These are phyloP conservation scores for Poecilia wingei DNA, from an alignment of 2,797 vertebrate genomes.

Conservation along the genomic window DNA sequence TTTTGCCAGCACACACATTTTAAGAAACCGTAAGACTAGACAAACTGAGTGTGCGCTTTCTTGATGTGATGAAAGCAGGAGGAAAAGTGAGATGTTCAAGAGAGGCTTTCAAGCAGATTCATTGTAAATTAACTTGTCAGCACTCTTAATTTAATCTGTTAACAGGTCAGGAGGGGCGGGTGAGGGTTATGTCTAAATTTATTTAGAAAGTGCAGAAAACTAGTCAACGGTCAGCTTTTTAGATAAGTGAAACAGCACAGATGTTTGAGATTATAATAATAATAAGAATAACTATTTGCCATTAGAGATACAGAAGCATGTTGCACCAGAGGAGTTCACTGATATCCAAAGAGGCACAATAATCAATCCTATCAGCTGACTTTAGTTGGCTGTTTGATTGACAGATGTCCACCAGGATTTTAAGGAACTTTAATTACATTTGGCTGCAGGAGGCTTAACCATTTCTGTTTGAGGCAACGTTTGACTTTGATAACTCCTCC, in stretches of 20 bases:
- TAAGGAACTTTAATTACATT: background rate
- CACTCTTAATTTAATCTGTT: background rate
- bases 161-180: background rate
- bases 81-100: background rate
- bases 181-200: background rate
- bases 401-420: background rate
- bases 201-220: background rate
- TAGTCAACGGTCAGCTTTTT: background rate
- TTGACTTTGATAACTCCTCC: background rate
- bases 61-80: conserved; percentile 10
- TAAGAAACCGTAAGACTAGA: background rate
- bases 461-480: background rate
- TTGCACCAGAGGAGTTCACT: background rate
- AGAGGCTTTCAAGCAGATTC: background rate
- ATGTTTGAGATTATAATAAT: background rate
- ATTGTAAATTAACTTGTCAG: background rate
- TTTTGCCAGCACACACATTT: background rate
- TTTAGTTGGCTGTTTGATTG: background rate
- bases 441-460: background rate
- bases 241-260: background rate
- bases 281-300: background rate
- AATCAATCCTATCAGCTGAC: background rate
- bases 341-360: background rate
- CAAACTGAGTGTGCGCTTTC: background rate
- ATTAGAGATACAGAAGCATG: background rate